Conservation (phyloP, 2,888 invertebrate species). For the Embidobia sp. region DNA sequence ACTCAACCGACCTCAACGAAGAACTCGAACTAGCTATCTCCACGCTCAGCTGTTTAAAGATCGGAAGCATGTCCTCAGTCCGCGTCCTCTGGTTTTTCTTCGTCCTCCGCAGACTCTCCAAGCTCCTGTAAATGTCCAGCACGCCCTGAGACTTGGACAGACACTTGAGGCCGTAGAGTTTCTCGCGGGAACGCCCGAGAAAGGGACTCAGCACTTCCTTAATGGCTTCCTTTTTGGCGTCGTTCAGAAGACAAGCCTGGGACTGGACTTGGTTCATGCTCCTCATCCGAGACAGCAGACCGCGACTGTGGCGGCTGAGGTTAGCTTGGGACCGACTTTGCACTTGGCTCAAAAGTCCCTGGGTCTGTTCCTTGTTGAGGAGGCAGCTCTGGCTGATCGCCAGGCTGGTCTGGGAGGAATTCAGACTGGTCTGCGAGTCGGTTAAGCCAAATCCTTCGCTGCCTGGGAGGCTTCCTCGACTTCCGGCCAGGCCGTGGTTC, state of each 20-base stretch:
- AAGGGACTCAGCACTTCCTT: conserved; percentile 72
- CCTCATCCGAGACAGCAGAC: conserved; percentile 77
- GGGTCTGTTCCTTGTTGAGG: conserved; percentile 79
- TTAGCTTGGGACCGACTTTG: conserved; percentile 78
- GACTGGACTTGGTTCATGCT: conserved; percentile 79
- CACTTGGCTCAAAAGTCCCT: conserved; percentile 77
- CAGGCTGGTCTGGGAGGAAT: conserved; percentile 77
- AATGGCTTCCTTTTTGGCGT: conserved; percentile 59
- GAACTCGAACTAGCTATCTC: conserved; percentile 68
- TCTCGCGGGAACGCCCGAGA: conserved; percentile 81
- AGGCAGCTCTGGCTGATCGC: conserved; percentile 77
- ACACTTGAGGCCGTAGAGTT: conserved; percentile 81
- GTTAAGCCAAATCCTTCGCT: conserved; percentile 76
- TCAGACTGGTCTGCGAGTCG: conserved; percentile 76
- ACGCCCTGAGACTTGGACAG: conserved; percentile 83
- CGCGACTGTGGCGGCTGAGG: conserved; percentile 74
- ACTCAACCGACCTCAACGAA: conserved; percentile 31
- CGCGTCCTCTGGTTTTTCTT: conserved; percentile 74
- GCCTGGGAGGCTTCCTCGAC: conserved; percentile 73
- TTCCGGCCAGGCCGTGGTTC: conserved; percentile 75
- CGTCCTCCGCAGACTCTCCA: conserved; percentile 75
- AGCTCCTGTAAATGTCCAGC: conserved; percentile 80
- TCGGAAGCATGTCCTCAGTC: conserved; percentile 75
- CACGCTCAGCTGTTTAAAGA: conserved; percentile 72
- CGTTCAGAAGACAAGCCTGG: conserved; percentile 77